Evolutionary conservation across 2,888 invertebrate genomes (phyloP).

Genomic region (Stenotaenia linearis): DNA sequence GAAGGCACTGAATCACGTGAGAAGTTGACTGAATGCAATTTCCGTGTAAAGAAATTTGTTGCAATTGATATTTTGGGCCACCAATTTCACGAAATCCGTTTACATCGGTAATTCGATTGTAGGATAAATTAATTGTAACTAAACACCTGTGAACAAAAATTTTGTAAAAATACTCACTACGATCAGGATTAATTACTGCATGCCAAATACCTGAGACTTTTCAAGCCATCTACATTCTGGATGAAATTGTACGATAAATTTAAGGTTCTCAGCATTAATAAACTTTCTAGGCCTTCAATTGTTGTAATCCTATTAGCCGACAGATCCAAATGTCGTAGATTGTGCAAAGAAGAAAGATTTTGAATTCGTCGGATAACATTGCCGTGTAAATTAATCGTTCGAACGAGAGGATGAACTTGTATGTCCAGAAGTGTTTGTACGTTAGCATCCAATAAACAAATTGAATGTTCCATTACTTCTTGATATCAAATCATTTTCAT

Average conservation of each 20-base stretch:
- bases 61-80: slow-evolving; percentile 29
- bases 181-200: no score
- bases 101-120: slow-evolving; percentile 28
- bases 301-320: slow-evolving; percentile 17
- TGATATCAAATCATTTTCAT: not conserved
- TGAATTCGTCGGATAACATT: slow-evolving; percentile 30
- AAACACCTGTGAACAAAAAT: slow-evolving; percentile 15
- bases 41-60: slow-evolving; percentile 30
- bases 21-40: slow-evolving; percentile 29
- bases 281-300: slow-evolving; percentile 27
- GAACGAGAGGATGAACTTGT: slow-evolving; percentile 21
- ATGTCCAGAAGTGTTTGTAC: slow-evolving; percentile 30
- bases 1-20: slow-evolving; percentile 28
- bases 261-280: slow-evolving; percentile 28
- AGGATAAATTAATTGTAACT: slow-evolving; percentile 29
- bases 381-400: slow-evolving; percentile 29
- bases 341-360: slow-evolving; percentile 17
- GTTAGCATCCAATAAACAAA: slow-evolving; percentile 29
- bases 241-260: slow-evolving; percentile 30
- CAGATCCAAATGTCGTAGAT: slow-evolving; percentile 28
- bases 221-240: slow-evolving; percentile 27
- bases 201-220: slow-evolving; percentile 30
- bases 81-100: slow-evolving; percentile 27
- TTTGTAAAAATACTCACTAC: no score
- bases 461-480: slow-evolving; percentile 29